Evolutionary conservation across 2,797 vertebrate species (phyloP).

Genomic region (Ataeniobius toweri): DNA sequence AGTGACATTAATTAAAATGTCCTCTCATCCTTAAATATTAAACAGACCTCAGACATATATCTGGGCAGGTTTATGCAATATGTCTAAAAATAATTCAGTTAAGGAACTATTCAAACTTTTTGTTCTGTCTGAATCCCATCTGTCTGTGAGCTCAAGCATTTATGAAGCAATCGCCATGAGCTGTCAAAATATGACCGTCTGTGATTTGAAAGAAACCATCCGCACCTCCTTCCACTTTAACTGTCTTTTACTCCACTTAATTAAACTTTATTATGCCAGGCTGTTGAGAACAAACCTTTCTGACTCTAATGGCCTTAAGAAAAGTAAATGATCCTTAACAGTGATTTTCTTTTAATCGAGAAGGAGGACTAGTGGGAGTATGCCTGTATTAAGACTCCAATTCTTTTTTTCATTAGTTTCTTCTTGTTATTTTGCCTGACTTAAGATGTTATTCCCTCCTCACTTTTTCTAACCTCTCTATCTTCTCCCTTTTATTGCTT

Average conservation of each 20-base stretch:
- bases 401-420: conserved; percentile 14
- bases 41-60: not conserved
- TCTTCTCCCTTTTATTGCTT: conserved; percentile 18
- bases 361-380: conserved; percentile 10
- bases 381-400: not conserved
- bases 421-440: not conserved
- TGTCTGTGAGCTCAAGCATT: conserved; percentile 19
- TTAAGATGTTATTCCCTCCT: not conserved
- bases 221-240: conserved; percentile 9
- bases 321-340: conserved; percentile 52
- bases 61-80: not conserved
- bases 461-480: conserved; percentile 13
- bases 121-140: not conserved
- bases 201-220: conserved; percentile 22
- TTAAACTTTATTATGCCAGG: conserved; percentile 50
- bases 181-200: conserved; percentile 16
- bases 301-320: conserved; percentile 46
- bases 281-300: conserved; percentile 48
- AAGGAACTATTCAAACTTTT: conserved; percentile 1
- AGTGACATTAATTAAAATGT: not conserved
- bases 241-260: conserved; percentile 40
- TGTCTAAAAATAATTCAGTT: not conserved
- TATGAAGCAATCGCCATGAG: conserved; percentile 14
- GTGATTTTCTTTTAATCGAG: conserved; percentile 41
- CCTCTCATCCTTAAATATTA: not conserved